These are phyloP conservation scores for Uromys caudimaculatus DNA, from an alignment of 2,797 vertebrate species.

Conservation along the genomic window DNA sequence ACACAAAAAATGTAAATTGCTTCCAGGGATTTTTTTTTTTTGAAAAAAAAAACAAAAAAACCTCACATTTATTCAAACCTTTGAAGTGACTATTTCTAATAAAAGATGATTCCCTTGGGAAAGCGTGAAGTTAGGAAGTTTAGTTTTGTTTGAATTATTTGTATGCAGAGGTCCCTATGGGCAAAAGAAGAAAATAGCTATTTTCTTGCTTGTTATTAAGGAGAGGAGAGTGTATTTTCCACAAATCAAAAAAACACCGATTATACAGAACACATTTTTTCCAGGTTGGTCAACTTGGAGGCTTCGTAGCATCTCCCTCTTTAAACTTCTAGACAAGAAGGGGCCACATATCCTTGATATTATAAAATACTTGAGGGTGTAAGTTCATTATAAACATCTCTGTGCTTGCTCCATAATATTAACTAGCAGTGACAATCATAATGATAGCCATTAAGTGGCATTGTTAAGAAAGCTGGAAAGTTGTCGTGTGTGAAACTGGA, in stretches of 20 bases:
- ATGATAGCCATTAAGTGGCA: slow-evolving; percentile 1
- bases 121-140: slow-evolving; percentile 80
- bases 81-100: slow-evolving; percentile 84
- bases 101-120: slow-evolving; percentile 81
- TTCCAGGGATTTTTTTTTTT: slow-evolving; percentile 67
- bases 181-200: slow-evolving; percentile 78
- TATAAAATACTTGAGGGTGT: slow-evolving; percentile 25
- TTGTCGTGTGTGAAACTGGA: not conserved
- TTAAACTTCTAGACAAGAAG: not conserved
- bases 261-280: not conserved
- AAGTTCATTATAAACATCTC: not conserved
- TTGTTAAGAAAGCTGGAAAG: slow-evolving; percentile 40
- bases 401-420: slow-evolving; percentile 37
- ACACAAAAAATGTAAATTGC: slow-evolving; percentile 78
- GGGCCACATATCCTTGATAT: not conserved
- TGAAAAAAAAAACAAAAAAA: slow-evolving; percentile 42
- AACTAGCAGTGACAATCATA: not conserved
- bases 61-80: slow-evolving; percentile 80
- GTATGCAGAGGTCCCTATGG: slow-evolving; percentile 78
- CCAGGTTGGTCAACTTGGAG: not conserved
- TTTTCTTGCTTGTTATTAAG: slow-evolving; percentile 77
- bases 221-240: slow-evolving; percentile 64
- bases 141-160: slow-evolving; percentile 82
- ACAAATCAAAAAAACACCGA: slow-evolving; percentile 77
- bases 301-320: slow-evolving; percentile 3